phyloP scores from a whole-genome alignment of 2,888 invertebrate species.

The Tetrapedia diversipes region DNA sequence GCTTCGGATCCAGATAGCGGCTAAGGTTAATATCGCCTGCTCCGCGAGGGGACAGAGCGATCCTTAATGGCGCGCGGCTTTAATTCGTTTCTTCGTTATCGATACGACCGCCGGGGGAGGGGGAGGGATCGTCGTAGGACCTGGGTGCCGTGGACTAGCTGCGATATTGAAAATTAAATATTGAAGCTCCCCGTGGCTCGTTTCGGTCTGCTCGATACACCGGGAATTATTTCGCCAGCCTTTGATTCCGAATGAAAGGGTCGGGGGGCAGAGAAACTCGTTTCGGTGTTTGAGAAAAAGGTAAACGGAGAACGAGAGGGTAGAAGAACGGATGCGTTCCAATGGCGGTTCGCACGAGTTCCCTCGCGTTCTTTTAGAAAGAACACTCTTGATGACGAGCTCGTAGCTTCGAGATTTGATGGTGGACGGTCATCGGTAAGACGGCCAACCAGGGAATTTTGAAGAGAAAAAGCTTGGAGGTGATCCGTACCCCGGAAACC shows the following conservation, averaged over 20 bases:
- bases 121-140: not conserved
- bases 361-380: too few relatives aligned
- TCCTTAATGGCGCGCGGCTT: constrained; percentile 48
- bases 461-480: too few relatives aligned
- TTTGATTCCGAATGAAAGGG: not conserved
- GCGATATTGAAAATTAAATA: constrained; percentile 30
- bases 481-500: too few relatives aligned
- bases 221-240: not conserved
- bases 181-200: not conserved
- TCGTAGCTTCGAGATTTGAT: too few relatives aligned
- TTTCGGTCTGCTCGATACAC: not conserved
- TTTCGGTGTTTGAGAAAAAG: not conserved
- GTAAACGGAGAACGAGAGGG: too few relatives aligned
- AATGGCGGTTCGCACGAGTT: too few relatives aligned
- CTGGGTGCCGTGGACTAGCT: too few relatives aligned
- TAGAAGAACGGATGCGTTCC: too few relatives aligned
- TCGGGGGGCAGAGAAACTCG: not conserved
- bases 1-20: constrained; percentile 26
- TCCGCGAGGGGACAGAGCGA: constrained; percentile 21
- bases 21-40: constrained; percentile 42
- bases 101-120: too few relatives aligned
- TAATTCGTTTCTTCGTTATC: constrained; percentile 48
- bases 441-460: too few relatives aligned
- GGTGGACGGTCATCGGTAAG: too few relatives aligned
- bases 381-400: too few relatives aligned